Base-by-base conservation (phyloP, 2,888 invertebrate species). In the Acleris emargana region DNA sequence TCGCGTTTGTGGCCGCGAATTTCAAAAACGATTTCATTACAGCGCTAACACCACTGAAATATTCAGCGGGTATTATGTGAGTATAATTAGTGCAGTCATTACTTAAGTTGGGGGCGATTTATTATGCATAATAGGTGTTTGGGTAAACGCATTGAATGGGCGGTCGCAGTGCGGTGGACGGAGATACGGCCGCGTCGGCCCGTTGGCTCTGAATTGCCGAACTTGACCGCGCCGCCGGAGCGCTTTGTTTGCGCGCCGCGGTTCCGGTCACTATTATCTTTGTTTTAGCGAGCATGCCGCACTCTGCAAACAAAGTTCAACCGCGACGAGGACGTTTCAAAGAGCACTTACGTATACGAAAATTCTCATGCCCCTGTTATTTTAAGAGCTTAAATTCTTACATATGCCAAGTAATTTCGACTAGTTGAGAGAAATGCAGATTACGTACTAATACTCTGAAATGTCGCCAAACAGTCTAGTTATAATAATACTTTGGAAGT, bases 111-210 rank as follows among this genome's bases (percentile, higher is more conserved):
- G 78, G 78, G 79, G 83, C 83, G 78, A 84, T 87, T 84, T 86
- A 80, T 86, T 87, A 87, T 82, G 86, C 84, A 87, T 88, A 88
- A 88, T 84, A 67, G 83, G 80, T 83, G 80, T 83, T 83, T 81
- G 79, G 80, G 80, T 73, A 78, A 80, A 78, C 78, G 76, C 77
- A 83, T 84, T 57, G 83, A 83, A 84, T 84, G 76, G 83, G 76
- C 76, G 81, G 80, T 76, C 79, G 81, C 80, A 80, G 74, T 81
- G 83, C 80, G 83, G 79, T 73, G 70, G 69, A 74, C 73, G 73
- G 75, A 78, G 77, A 79, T 81, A 81, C 73, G 73, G 78, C 74
- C 76, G 81, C 72, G 70, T 70, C 79, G 82, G 81, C 75, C 77
- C 80, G 82, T 79, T 81, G 80, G 73, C 75, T 78, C 76, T 75